Evolutionary conservation across 2,113 vertebrate genomes (phyloP).

Genomic region (Alectura lathami): DNA sequence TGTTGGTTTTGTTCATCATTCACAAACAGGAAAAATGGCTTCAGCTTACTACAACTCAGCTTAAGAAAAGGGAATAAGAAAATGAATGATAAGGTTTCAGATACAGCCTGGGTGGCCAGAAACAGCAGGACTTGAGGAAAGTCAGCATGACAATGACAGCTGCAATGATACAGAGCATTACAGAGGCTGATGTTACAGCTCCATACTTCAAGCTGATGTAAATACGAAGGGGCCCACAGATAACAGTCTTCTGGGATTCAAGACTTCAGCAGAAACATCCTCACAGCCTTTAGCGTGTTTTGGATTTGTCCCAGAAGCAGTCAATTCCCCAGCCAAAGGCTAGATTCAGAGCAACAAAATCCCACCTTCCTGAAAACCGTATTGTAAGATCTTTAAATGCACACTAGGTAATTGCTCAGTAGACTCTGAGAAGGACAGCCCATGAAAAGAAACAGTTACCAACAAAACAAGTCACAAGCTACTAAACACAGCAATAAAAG

Average conservation of each 20-base stretch:
- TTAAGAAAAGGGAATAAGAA: not conserved
- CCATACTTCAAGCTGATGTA: not conserved
- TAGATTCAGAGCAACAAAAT: not conserved
- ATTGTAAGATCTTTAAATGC: not conserved
- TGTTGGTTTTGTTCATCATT: not conserved
- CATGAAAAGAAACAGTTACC: not conserved
- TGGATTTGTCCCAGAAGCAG: not conserved
- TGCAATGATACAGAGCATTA: not conserved
- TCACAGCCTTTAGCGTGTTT: not conserved
- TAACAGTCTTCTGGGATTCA: not conserved
- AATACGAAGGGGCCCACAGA: not conserved
- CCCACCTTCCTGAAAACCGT: not conserved
- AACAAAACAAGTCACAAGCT: not conserved
- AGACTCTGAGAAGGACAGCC: not conserved
- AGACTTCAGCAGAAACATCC: not conserved
- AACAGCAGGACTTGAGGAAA: not conserved
- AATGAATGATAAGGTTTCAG: slow-evolving; percentile 5
- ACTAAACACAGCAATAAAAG: not conserved
- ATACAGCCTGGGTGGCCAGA: slow-evolving; percentile 20
- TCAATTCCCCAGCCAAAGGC: not conserved
- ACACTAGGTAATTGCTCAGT: not conserved
- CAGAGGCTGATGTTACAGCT: not conserved
- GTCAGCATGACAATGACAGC: not conserved
- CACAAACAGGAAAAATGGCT: not conserved
- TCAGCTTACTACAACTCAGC: not conserved